Base-by-base conservation (phyloP, 2,888 invertebrate genomes). In the Euzetes globulus region DNA sequence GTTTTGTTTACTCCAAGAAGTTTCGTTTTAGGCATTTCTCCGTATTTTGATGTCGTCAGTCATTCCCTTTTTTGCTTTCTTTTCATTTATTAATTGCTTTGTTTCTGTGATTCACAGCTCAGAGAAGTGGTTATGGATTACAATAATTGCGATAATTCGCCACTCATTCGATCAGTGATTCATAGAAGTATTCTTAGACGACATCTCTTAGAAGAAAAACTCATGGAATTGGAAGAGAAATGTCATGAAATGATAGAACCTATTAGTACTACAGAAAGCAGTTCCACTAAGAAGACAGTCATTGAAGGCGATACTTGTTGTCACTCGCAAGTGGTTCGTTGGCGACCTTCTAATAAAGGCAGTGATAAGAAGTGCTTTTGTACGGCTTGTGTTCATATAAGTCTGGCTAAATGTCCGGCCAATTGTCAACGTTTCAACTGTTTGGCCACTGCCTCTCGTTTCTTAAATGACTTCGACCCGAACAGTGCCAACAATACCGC, bases 1-100 rank as follows among this genome's bases (percentile, higher is more conserved):
- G 85, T 93, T 78, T 82, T 92, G 74, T 92, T 92, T 80, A 90
- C 91, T 0, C 91, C 91, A 9, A 84, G 88, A 76, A 90, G 90
- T 82, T 88, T 90, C n/a, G 83, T 90, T 55, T 85, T 87, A 80
- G 83, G 84, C 72, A 85, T 86, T 78, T 86, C 87, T 79, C 88
- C 89, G 71, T 87, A 88, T 79, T 90, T 88, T 81, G 85, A 88
- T 79, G 84, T 91, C 87, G 91, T 91, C 85, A 85, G 82, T 80
- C 9, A 65, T 55, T 37, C 6, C 4, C 1, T 29, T 25, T 45
- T 27, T 27, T 19, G 19, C 15, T 19, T 70, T 52, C 37, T 75
- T 15, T 65, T 45, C 50, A n/a, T 19, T 50, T 15, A 50, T 76
- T 65, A 52, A 71, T 72, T 58, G 9, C 37, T n/a, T n/a, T 60